These are phyloP conservation scores for Omphaloscelis lunosa DNA, from an alignment of 2,888 invertebrate genomes.

Conservation along the genomic window DNA sequence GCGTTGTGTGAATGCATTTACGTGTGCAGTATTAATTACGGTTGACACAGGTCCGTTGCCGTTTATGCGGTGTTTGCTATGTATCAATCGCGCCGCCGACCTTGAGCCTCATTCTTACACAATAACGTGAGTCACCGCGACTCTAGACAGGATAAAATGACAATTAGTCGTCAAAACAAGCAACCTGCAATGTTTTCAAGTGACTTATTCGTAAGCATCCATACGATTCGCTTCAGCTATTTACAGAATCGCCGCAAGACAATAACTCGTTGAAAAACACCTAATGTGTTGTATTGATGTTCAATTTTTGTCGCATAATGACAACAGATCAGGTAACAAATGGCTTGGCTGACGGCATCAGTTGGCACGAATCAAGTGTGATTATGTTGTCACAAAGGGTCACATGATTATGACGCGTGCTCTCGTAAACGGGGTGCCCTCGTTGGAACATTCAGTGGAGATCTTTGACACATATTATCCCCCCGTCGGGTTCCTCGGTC, in stretches of 20 bases:
- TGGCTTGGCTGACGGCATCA: slow-evolving; percentile 72
- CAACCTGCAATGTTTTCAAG: slow-evolving; percentile 66
- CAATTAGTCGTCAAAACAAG: slow-evolving; percentile 74
- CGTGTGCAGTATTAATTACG: slow-evolving; percentile 56
- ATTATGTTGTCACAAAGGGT: slow-evolving; percentile 72
- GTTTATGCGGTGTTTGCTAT: slow-evolving; percentile 60
- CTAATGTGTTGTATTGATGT: slow-evolving; percentile 54
- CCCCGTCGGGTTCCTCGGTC: slow-evolving; percentile 56
- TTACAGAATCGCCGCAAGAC: slow-evolving; percentile 28
- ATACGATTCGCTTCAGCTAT: slow-evolving; percentile 41
- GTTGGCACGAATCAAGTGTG: slow-evolving; percentile 76
- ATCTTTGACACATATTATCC: slow-evolving; percentile 71
- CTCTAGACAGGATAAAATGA: slow-evolving; percentile 74
- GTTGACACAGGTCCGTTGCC: slow-evolving; percentile 53
- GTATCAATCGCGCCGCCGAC: slow-evolving; percentile 69
- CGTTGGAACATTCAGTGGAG: slow-evolving; percentile 67
- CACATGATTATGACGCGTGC: slow-evolving; percentile 77
- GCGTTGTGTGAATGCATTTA: slow-evolving; percentile 48
- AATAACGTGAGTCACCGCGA: slow-evolving; percentile 73
- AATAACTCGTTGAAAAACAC: slow-evolving; percentile 38
- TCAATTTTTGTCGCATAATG: slow-evolving; percentile 54
- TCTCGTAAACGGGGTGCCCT: slow-evolving; percentile 76
- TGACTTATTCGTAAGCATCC: slow-evolving; percentile 19
- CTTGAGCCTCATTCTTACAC: slow-evolving; percentile 71
- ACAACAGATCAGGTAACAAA: slow-evolving; percentile 59